Evolutionary conservation across 2,113 vertebrate genomes (phyloP).

Genomic region (Peromyscus maniculatus): DNA sequence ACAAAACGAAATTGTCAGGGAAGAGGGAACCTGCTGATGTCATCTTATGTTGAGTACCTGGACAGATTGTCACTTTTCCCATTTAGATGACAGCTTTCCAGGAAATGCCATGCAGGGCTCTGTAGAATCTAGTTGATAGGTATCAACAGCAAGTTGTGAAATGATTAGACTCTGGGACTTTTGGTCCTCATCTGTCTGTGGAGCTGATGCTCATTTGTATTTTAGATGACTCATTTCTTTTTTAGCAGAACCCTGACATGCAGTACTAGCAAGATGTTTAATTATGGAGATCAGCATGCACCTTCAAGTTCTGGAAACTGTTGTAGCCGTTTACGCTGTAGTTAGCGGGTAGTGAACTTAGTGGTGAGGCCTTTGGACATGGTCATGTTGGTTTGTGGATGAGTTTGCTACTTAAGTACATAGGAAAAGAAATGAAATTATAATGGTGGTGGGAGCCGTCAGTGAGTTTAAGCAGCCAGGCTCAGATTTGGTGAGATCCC

Average conservation of each 20-base stretch:
- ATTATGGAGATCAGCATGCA: not conserved
- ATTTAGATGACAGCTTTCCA: slow-evolving; percentile 39
- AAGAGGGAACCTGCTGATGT: slow-evolving; percentile 25
- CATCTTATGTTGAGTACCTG: not conserved
- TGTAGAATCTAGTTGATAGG: slow-evolving; percentile 16
- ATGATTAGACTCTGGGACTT: not conserved
- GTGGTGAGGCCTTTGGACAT: not conserved
- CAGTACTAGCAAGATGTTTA: slow-evolving; percentile 16
- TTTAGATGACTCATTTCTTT: slow-evolving; percentile 8
- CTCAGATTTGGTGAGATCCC: not conserved
- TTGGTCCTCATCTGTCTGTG: slow-evolving; percentile 21
- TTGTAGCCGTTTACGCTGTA: not conserved
- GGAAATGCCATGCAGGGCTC: slow-evolving; percentile 6
- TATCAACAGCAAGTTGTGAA: slow-evolving; percentile 26
- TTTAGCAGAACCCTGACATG: slow-evolving; percentile 24
- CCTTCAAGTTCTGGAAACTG: not conserved
- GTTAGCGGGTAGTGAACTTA: not conserved
- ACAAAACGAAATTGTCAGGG: slow-evolving; percentile 51
- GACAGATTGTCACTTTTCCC: not conserved
- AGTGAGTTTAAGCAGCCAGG: not conserved
- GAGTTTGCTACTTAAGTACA: not conserved
- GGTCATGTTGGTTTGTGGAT: not conserved
- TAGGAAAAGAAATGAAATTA: not conserved
- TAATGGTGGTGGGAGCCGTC: not conserved
- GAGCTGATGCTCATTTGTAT: not conserved